phyloP scores from a whole-genome alignment of 2,113 vertebrate species.

The Dissostichus mawsoni region DNA sequence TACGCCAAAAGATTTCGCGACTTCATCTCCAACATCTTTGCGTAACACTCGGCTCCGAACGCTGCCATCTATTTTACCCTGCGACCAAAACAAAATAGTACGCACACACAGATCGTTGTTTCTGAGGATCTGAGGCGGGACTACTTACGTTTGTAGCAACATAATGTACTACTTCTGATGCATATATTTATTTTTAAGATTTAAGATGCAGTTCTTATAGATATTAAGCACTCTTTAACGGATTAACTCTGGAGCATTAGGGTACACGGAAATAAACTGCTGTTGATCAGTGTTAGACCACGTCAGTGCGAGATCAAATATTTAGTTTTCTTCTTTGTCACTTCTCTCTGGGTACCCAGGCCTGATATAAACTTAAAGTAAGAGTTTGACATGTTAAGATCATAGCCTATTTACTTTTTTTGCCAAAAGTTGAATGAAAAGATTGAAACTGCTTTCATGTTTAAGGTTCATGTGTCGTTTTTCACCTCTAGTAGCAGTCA shows the following conservation, averaged over 20 bases:
- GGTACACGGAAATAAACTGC: slow-evolving; percentile 34
- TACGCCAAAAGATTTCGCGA: slow-evolving; percentile 92
- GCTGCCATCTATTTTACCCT: slow-evolving; percentile 14
- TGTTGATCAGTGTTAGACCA: slow-evolving; percentile 53
- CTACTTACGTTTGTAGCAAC: slow-evolving; percentile 56
- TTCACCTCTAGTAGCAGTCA: neutral
- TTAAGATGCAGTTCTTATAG: slow-evolving; percentile 52
- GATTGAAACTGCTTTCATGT: neutral
- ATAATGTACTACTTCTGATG: slow-evolving; percentile 63
- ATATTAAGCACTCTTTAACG: slow-evolving; percentile 46
- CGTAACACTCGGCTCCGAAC: slow-evolving; percentile 65
- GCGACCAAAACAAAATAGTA: slow-evolving; percentile 42
- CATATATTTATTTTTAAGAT: slow-evolving; percentile 77
- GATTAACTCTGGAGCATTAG: slow-evolving; percentile 44
- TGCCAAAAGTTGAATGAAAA: slow-evolving; percentile 4
- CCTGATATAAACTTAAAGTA: slow-evolving; percentile 3
- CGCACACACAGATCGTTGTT: slow-evolving; percentile 29
- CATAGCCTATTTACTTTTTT: neutral
- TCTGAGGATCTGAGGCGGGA: slow-evolving; percentile 30
- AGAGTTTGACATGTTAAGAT: neutral
- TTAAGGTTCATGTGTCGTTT: slow-evolving; percentile 10
- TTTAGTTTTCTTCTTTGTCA: neutral
- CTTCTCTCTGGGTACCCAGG: slow-evolving; percentile 6
- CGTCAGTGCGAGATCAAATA: slow-evolving; percentile 28
- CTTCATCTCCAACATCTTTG: slow-evolving; percentile 92